phyloP scores from a whole-genome alignment of 2,113 vertebrate species.

The Grammomys surdaster region DNA sequence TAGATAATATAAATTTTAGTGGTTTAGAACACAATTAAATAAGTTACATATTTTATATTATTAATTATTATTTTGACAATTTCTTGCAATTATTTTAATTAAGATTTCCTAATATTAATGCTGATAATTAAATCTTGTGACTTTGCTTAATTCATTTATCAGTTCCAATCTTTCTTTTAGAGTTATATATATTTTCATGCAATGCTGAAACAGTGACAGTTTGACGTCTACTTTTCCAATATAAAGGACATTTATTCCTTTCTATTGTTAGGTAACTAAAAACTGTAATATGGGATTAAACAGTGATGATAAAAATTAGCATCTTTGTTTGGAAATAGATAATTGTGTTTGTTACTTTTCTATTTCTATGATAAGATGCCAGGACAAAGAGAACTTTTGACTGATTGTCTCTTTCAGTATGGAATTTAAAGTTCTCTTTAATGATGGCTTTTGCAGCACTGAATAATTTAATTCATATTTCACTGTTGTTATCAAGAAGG shows the following conservation, averaged over 20 bases:
- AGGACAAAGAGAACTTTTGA: background rate
- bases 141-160: background rate
- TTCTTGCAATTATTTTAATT: background rate
- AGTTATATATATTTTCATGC: background rate
- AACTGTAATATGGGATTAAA: background rate
- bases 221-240: background rate
- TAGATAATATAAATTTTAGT: background rate
- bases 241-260: background rate
- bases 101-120: background rate
- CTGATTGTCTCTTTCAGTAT: background rate
- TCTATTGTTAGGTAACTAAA: background rate
- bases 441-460: background rate
- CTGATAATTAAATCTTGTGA: background rate
- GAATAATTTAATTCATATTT: background rate
- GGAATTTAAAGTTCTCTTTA: background rate
- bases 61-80: background rate
- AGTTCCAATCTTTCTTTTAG: background rate
- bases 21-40: background rate
- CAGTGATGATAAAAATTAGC: background rate
- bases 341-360: background rate
- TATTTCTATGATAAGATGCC: background rate
- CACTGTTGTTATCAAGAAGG: background rate
- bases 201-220: background rate
- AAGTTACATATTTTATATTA: background rate
- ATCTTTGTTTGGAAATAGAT: background rate